A percentile compares a stretch with the other conserved stretches of the same genome.
phyloP scores from a whole-genome alignment of 2,797 vertebrate species.

The Bovichtus diacanthus region DNA sequence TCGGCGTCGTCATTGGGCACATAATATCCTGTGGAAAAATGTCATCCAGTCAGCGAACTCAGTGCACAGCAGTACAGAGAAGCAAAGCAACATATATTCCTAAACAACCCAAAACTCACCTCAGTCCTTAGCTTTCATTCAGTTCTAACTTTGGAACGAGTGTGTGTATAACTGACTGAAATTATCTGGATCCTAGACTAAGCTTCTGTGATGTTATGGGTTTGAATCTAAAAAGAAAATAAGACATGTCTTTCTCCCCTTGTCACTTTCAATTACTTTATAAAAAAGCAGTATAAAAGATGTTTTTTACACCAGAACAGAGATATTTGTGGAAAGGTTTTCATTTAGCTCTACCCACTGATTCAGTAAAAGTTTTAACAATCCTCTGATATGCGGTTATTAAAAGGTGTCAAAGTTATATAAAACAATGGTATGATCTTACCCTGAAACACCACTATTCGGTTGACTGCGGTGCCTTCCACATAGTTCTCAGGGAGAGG shows the following conservation, averaged over 20 bases:
- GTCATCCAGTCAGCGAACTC: constrained; percentile 2
- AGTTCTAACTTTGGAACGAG: background rate
- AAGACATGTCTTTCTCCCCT: background rate
- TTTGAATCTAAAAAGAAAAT: constrained; percentile 33
- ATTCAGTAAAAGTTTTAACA: constrained; percentile 64
- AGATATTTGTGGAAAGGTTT: constrained; percentile 37
- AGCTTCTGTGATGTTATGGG: background rate
- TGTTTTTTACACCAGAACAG: constrained; percentile 55
- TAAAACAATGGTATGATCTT: constrained; percentile 69
- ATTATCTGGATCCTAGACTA: background rate
- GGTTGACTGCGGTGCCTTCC: constrained; percentile 93
- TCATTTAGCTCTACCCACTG: constrained; percentile 52
- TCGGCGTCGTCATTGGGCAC: constrained; percentile 97
- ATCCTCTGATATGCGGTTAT: constrained; percentile 59
- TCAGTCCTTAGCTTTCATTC: background rate
- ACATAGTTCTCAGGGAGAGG: constrained; percentile 94
- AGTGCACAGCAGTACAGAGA: background rate
- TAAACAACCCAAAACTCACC: background rate
- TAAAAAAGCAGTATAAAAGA: constrained; percentile 30
- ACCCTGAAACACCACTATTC: constrained; percentile 97
- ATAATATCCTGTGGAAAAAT: constrained; percentile 90
- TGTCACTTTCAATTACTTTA: constrained; percentile 40
- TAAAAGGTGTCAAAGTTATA: constrained; percentile 75
- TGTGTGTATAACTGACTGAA: background rate
- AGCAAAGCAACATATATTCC: background rate